Evolutionary conservation across 2,113 vertebrate species (phyloP).

Genomic region (human (Homo sapiens)): GRCh38 chr2:216657501-216658000

Average conservation of each 20-base stretch:
- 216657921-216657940: neutral
- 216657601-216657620: neutral
- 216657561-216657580: neutral
- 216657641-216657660: neutral
- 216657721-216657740: neutral
- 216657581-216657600: too few species aligned
- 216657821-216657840: neutral
- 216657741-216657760: neutral
- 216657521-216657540: neutral
- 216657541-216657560: neutral
- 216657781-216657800: neutral
- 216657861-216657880: neutral
- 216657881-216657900: constrained; percentile 6
- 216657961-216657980: neutral
- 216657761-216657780: neutral
- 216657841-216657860: neutral
- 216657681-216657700: neutral
- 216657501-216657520: neutral
- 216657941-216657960: neutral
- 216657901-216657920: neutral
- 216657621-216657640: too few species aligned
- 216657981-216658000: neutral
- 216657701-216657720: too few species aligned
- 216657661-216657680: too few species aligned
- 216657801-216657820: neutral